These are phyloP conservation scores for Plecturocebus donacophilus DNA, from an alignment of 2,113 vertebrate species.

Conservation along the genomic window DNA sequence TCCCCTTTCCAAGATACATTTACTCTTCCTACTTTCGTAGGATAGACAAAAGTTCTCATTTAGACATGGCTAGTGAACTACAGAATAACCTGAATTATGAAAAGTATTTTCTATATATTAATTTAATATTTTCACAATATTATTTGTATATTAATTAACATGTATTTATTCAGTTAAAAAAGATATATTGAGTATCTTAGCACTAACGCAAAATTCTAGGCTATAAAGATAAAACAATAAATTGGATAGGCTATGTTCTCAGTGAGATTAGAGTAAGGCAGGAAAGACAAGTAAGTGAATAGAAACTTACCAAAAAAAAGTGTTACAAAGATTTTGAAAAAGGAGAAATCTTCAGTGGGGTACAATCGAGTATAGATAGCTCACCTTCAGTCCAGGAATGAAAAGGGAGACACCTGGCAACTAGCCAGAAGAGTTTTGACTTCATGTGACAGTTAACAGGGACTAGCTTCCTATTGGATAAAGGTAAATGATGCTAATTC, in stretches of 20 bases:
- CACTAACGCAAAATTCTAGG: not conserved
- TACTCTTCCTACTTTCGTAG: not conserved
- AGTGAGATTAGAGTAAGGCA: not conserved
- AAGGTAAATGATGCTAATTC: not conserved
- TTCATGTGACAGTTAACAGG: not conserved
- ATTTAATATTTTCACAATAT: not conserved
- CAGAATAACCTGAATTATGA: not conserved
- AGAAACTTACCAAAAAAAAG: not conserved
- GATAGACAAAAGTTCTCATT: not conserved
- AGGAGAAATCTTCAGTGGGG: not conserved
- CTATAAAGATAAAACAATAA: not conserved
- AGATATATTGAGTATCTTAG: not conserved
- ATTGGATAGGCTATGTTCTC: not conserved
- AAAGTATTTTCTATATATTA: not conserved
- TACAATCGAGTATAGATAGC: not conserved
- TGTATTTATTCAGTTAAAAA: not conserved
- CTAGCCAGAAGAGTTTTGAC: not conserved
- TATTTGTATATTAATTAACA: not conserved
- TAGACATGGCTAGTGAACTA: not conserved
- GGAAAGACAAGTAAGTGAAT: not conserved
- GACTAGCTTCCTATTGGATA: not conserved
- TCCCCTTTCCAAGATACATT: not conserved
- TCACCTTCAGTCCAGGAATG: not conserved
- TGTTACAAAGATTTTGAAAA: not conserved
- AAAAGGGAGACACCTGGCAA: not conserved